These are phyloP conservation scores for Ptiloglossa arizonensis DNA, from an alignment of 1,140 invertebrate species.

Conservation along the genomic window DNA sequence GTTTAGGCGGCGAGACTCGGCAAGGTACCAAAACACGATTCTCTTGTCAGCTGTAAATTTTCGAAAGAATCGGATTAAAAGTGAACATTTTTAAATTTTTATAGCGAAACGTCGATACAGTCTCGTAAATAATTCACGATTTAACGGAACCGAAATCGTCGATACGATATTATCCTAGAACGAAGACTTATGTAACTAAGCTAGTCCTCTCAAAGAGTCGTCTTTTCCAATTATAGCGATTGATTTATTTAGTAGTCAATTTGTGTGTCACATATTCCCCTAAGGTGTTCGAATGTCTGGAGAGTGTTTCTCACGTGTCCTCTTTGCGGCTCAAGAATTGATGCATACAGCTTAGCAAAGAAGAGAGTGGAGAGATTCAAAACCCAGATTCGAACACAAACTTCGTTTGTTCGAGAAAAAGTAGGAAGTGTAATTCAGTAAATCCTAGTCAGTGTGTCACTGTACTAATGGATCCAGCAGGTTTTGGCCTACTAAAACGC, in stretches of 20 bases:
- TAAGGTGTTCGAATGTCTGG: not conserved
- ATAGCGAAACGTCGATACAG: no score
- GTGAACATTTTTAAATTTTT: no score
- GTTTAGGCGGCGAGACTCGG: no score
- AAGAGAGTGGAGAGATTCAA: not conserved
- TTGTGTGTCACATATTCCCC: not conserved
- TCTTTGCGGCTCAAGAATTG: slow-evolving; percentile 1
- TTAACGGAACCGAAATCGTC: no score
- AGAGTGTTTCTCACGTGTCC: not conserved
- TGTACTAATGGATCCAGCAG: slow-evolving; percentile 13
- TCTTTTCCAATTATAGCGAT: not conserved
- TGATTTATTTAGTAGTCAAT: not conserved
- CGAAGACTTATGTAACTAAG: not conserved
- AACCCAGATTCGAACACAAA: slow-evolving; percentile 27
- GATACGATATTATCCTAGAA: not conserved
- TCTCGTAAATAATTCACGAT: no score
- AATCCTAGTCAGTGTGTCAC: slow-evolving; percentile 27
- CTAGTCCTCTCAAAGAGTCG: not conserved
- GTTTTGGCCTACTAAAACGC: slow-evolving; percentile 15
- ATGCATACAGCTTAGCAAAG: not conserved
- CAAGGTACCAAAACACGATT: no score
- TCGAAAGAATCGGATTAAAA: no score
- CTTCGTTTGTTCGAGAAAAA: not conserved
- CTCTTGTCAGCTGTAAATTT: no score
- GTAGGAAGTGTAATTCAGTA: slow-evolving; percentile 28